Evolutionary conservation across 2,797 vertebrate species (phyloP), one percentile per base, ranked within the genome.

Genomic region (Galagoides demidoff): DNA sequence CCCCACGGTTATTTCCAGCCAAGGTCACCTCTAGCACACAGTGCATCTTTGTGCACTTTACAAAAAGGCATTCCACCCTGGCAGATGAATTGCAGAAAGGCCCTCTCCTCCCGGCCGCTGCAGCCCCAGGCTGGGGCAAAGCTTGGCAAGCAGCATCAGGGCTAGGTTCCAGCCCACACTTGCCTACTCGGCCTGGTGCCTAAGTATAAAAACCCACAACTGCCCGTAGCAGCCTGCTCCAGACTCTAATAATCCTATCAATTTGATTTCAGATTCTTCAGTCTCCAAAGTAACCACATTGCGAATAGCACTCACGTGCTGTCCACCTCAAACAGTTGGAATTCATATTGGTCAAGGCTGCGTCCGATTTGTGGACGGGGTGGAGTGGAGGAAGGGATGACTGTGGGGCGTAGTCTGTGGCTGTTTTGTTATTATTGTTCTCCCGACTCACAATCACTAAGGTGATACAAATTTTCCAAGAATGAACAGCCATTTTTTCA

Each of bases 181-280:
- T 96, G 96, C 93, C 94, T 96, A 94, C 87, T 96, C 52, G 57
- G 97, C 96, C 34, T 66, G 59, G n/a, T 95, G 95, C 95, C 84
- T 96, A 96, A 96, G 96, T 95, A 96, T 73, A 95, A 96, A 96
- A 97, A 45, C 92, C 87, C 94, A 96, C 84, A 96, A 96, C 86
- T 94, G 91, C 77, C 94, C 94, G 85, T 34, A 84, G 89, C 86
- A 89, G 83, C 66, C 82, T 89, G 94, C 57, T 78, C 84, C 64
- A 95, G 87, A 95, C 82, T 88, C 84, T 96, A 96, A 94, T 96
- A 93, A 95, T 92, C 74, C 93, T 82, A 94, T 92, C 92, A 89
- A 23, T 96, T 88, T 66, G 84, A 89, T 88, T 96, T 87, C 95
- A 96, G 81, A 86, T 31, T 95, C 84, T 71, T 87, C 52, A 83